Percentiles rank a stretch among this genome's conserved stretches.
These are phyloP conservation scores for Dolichomitus sp. DNA, from an alignment of 2,888 invertebrate genomes.

Conservation along the genomic window DNA sequence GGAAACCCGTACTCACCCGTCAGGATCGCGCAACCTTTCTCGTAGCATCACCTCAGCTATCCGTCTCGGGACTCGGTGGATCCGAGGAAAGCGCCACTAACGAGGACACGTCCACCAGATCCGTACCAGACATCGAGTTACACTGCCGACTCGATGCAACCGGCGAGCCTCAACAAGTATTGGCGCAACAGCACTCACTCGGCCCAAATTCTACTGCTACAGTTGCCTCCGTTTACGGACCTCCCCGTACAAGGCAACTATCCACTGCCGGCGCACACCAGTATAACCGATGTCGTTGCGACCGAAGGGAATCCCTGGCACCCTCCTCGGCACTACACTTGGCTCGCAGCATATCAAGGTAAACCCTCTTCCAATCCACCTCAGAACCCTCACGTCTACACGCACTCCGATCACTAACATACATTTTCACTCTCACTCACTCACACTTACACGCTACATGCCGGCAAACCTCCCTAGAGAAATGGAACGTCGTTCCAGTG, in stretches of 20 bases:
- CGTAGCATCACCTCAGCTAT: slow-evolving; percentile 90
- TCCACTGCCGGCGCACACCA: slow-evolving; percentile 82
- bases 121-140: slow-evolving; percentile 94
- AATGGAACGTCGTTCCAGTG: slow-evolving; percentile 2
- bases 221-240: slow-evolving; percentile 66
- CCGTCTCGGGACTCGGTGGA: slow-evolving; percentile 90
- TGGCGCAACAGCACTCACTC: slow-evolving; percentile 70
- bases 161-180: slow-evolving; percentile 79
- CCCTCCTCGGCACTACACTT: slow-evolving; percentile 92
- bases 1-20: slow-evolving; percentile 93
- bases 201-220: slow-evolving; percentile 60
- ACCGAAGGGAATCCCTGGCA: slow-evolving; percentile 93
- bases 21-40: slow-evolving; percentile 95
- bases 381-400: neutral
- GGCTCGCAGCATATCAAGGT: slow-evolving; percentile 93
- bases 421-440: neutral
- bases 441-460: neutral
- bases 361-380: slow-evolving; percentile 28
- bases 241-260: slow-evolving; percentile 72
- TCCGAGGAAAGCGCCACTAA: slow-evolving; percentile 93
- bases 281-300: slow-evolving; percentile 89
- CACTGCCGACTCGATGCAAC: slow-evolving; percentile 90
- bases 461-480: neutral
- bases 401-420: neutral
- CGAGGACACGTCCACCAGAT: slow-evolving; percentile 91